Evolutionary conservation across 2,888 invertebrate species (phyloP), one percentile per base, ranked within the genome.

Genomic region (Mechanitis messenoides): DNA sequence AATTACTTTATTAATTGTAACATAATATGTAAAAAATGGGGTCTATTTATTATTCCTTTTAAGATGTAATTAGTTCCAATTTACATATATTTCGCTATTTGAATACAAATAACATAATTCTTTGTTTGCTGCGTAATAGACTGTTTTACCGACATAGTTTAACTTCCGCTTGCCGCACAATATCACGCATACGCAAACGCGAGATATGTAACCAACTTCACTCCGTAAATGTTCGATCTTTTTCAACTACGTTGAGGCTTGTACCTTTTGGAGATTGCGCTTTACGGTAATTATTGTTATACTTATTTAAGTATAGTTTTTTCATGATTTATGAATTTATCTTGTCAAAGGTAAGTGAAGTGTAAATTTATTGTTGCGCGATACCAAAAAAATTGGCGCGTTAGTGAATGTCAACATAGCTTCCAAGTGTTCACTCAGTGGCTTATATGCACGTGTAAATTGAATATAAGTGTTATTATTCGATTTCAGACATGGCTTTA

Each of bases 401-500:
- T 84, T 83, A 74, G 75, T 77, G 83, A 78, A 81, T 88, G 89
- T 89, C 89, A 89, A 88, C 87, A 86, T 80, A 83, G 77, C 79
- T 79, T 78, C 74, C 74, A 74, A 77, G 76, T 80, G 61, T 81
- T 81, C 80, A 72, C 79, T 81, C 78, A 83, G 79, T 82, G 77
- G 75, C 73, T 59, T 60, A 42, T 81, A 76, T 80, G 85, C 89
- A 87, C 89, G 88, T 88, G 90, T 88, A 86, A 84, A 84, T 79
- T 80, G 70, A 80, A 78, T 81, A 80, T 68, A 78, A 75, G 74
- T 71, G 74, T 76, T 71, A 77, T 79, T 84, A 84, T 84, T 70
- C 72, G 62, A 78, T 88, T 81, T 56, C 89, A 90, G 90, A 84
- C 80, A 92, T 92, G 92, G 92, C 92, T 81, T 82, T 93, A 78